Evolutionary conservation across 2,797 vertebrate species (phyloP).

Genomic region (Huso huso): DNA sequence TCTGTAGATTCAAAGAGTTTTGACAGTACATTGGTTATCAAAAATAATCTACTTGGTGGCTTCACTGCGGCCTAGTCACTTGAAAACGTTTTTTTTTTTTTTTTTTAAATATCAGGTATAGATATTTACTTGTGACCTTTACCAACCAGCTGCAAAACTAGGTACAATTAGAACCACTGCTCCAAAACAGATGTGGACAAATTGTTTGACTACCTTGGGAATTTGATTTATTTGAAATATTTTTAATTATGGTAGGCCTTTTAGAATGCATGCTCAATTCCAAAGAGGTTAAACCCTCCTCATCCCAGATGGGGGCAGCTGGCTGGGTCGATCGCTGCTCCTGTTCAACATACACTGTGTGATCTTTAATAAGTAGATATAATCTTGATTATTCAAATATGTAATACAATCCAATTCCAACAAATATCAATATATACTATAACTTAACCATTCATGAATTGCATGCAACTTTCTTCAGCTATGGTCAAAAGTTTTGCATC

Average conservation of each 20-base stretch:
- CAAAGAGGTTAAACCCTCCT: conserved; percentile 1
- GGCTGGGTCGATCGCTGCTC: no score
- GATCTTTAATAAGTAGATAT: no score
- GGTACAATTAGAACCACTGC: not conserved
- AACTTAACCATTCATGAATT: no score
- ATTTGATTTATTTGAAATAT: conserved; percentile 11
- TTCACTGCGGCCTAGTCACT: not conserved
- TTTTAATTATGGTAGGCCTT: not conserved
- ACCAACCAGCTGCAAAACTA: not conserved
- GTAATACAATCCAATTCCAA: no score
- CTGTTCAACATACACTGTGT: no score
- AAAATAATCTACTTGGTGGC: no score
- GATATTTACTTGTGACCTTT: not conserved
- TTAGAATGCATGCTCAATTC: conserved; percentile 3
- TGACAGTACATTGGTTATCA: not conserved
- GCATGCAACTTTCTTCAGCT: no score
- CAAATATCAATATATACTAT: no score
- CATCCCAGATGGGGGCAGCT: no score
- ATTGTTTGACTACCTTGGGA: conserved; percentile 2
- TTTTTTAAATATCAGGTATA: not conserved
- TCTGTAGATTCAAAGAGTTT: no score
- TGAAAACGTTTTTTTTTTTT: not conserved
- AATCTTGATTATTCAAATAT: no score
- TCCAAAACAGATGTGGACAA: conserved; percentile 8
- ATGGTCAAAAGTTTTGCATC: no score